A percentile compares a stretch with the other conserved stretches of the same genome.
Evolutionary conservation across 2,113 vertebrate genomes (phyloP).

Genomic region (Passer montanus): DNA sequence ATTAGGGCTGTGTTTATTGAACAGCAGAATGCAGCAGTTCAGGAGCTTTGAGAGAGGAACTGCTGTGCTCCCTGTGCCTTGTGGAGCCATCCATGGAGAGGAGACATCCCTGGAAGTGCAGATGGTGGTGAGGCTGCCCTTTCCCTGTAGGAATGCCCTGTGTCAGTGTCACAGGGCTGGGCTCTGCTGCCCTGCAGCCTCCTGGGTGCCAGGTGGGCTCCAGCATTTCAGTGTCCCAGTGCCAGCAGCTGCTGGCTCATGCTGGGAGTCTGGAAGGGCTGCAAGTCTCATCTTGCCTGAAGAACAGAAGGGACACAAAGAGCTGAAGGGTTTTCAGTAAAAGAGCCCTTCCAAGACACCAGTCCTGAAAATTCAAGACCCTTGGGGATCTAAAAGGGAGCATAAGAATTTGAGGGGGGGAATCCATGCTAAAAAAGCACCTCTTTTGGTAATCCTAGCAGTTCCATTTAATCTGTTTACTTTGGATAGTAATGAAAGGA

Average conservation of each 20-base stretch:
- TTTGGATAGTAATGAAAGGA: conserved; percentile 79
- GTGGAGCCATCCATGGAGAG: not conserved
- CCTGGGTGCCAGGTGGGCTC: not conserved
- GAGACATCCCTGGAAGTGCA: not conserved
- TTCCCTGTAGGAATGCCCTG: not conserved
- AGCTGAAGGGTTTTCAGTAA: not conserved
- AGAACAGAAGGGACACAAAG: not conserved
- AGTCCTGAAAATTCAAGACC: not conserved
- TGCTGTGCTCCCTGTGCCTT: not conserved
- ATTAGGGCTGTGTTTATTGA: not conserved
- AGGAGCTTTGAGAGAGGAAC: not conserved
- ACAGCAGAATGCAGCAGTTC: not conserved
- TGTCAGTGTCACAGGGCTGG: not conserved
- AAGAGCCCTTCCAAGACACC: not conserved
- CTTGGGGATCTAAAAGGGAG: not conserved
- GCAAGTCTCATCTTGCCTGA: not conserved
- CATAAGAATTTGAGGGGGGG: not conserved
- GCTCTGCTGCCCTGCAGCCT: not conserved
- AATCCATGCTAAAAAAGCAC: conserved; percentile 58
- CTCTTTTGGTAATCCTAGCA: conserved; percentile 67
- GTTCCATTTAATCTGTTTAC: conserved; percentile 78
- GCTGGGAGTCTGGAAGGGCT: not conserved
- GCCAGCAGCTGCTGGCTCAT: not conserved
- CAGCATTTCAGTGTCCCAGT: not conserved
- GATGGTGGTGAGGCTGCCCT: not conserved